phyloP scores from a whole-genome alignment of 1,140 invertebrate species.

The Panonychus citri region DNA sequence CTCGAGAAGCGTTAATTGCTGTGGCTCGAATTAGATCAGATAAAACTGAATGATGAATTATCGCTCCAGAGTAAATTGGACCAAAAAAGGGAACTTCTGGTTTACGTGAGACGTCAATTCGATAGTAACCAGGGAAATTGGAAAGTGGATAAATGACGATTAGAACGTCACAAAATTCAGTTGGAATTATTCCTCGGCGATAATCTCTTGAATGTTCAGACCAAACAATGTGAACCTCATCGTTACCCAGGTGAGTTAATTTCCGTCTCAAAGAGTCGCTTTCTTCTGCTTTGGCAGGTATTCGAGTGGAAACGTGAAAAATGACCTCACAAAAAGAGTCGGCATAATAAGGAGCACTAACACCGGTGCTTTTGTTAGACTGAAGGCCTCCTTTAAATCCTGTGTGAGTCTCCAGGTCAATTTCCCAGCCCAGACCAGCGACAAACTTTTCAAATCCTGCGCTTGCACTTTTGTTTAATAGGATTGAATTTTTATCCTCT shows the following conservation, averaged over 20 bases:
- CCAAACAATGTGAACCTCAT: constrained; percentile 98
- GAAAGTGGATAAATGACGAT: constrained; percentile 85
- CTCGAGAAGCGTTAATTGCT: constrained; percentile 70
- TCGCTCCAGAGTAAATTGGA: constrained; percentile 78
- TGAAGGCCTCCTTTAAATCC: constrained; percentile 89
- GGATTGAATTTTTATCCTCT: constrained; percentile 60
- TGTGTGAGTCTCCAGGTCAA: constrained; percentile 76
- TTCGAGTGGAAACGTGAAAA: constrained; percentile 97
- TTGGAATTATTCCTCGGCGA: constrained; percentile 84
- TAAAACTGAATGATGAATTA: constrained; percentile 55
- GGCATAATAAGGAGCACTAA: constrained; percentile 85
- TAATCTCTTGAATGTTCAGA: constrained; percentile 89
- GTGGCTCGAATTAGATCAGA: constrained; percentile 72
- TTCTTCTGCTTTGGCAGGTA: constrained; percentile 32
- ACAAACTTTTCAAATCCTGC: constrained; percentile 84
- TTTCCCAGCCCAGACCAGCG: constrained; percentile 80
- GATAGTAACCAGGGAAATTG: constrained; percentile 12
- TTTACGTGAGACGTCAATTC: constrained; percentile 60
- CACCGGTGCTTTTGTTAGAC: constrained; percentile 64
- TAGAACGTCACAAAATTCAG: constrained; percentile 95
- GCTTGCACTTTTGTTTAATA: constrained; percentile 58
- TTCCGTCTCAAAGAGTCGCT: constrained; percentile 64
- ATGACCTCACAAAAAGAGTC: constrained; percentile 64
- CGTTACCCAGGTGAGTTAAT: constrained; percentile 86
- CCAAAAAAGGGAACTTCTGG: constrained; percentile 81